Evolutionary conservation across 2,113 vertebrate species (phyloP), one percentile per base, ranked within the genome.

Genomic region (Rhea pennata): DNA sequence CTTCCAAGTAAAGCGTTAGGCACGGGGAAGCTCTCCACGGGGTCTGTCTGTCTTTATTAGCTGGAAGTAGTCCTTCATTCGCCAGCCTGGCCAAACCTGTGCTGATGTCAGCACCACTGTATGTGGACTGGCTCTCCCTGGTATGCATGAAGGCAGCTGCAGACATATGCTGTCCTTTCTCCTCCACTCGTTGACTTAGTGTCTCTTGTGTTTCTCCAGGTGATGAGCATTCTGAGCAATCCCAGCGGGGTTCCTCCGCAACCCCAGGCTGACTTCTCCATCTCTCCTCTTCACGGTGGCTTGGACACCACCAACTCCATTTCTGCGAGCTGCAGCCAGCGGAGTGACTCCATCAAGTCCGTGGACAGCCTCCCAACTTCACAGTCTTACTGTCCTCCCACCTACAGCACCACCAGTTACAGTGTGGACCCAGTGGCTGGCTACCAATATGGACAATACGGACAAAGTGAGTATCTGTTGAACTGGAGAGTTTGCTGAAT

Each of bases 301-400:
- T 98, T 99, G 98, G 99, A 99, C 73, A 98, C 98, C 22, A 98
- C 99, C 96, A 99, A 99, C 97, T 98, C 99, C 97, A 99, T 99
- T 98, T 99, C 99, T 4, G 99, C 99, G 97, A 99, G 99, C 98
- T 99, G 99, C 98, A 99, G 99, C 98, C 99, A 99, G 98, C 96
- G 99, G 82, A 99, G 99, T 0, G 99, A 99, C 97, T 97, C 99
- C 98, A 99, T 99, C 98, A 99, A 99, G 97, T 98, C 99, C 0
- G 99, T 99, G 96, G 99, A 99, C 97, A 99, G 99, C 97, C 99
- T 99, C 95, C 98, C 99, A 16, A 99, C 98, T 54, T 99, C 99
- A n/a, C 99, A 99, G 98, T 99, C 99, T 79, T 99, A 99, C 98
- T 99, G 99, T 94, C 99, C 99, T 10, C 99, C 99, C 40, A 99